Conservation (phyloP, 2,888 invertebrate species). For the Drosophila seclusa region DNA sequence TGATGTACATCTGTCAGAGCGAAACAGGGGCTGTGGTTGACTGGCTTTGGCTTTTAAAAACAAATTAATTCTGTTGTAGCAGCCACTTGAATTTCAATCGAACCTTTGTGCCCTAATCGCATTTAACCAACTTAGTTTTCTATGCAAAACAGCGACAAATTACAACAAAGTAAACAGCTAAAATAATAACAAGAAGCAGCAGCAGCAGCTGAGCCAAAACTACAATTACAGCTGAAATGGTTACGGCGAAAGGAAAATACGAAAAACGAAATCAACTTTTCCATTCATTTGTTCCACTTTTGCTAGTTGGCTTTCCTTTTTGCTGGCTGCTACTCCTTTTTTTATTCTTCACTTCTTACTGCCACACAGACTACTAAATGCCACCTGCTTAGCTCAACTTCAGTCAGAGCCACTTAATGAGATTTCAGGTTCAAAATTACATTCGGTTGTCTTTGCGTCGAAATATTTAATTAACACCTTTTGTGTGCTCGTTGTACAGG, state of each 20-base stretch:
- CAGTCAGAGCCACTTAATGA: conserved; percentile 62
- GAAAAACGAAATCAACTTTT: conserved; percentile 42
- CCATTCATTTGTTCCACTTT: conserved; percentile 28
- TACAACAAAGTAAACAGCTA: conserved; percentile 49
- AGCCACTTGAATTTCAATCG: conserved; percentile 75
- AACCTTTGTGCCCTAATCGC: conserved; percentile 62
- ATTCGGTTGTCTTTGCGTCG: conserved; percentile 57
- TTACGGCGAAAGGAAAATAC: conserved; percentile 25
- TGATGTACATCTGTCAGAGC: conserved; percentile 47
- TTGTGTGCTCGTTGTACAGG: conserved; percentile 18
- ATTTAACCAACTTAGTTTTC: conserved; percentile 64
- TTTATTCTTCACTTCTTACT: not conserved
- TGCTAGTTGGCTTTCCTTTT: conserved; percentile 6
- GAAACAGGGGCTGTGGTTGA: conserved; percentile 6
- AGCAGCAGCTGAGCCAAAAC: conserved; percentile 12
- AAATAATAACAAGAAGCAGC: conserved; percentile 6
- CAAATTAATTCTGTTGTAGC: conserved; percentile 73
- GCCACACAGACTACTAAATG: conserved; percentile 35
- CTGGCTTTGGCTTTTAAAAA: conserved; percentile 20
- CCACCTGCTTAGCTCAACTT: conserved; percentile 53
- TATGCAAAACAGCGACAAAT: conserved; percentile 68
- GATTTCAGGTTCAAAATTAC: conserved; percentile 68
- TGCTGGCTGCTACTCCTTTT: not conserved
- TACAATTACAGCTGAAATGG: conserved; percentile 26
- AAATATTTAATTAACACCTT: conserved; percentile 74